A percentile compares a stretch with the other conserved stretches of the same genome.
These are phyloP conservation scores for Bimastos eiseni DNA, from an alignment of 2,888 invertebrate genomes.

Conservation along the genomic window DNA sequence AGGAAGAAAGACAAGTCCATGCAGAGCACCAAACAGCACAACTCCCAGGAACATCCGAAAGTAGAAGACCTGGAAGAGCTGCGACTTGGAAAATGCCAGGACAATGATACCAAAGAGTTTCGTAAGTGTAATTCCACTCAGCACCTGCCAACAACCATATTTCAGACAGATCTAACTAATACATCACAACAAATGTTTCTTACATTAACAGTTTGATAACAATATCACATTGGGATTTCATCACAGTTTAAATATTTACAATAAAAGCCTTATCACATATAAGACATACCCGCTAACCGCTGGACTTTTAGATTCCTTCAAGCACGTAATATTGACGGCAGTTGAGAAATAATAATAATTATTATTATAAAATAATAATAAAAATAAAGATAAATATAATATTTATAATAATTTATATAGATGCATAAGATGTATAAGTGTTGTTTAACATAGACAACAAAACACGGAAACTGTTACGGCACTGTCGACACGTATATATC, in stretches of 20 bases:
- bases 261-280: neutral
- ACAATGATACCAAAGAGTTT: conserved; percentile 97
- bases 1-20: conserved; percentile 94
- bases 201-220: neutral
- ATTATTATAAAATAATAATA: no score
- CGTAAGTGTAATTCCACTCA: conserved; percentile 95
- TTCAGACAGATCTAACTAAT: neutral
- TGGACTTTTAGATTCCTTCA: no score
- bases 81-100: conserved; percentile 93
- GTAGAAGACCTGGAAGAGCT: conserved; percentile 91
- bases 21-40: conserved; percentile 92
- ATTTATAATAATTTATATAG: no score
- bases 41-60: conserved; percentile 98
- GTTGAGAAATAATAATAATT: no score
- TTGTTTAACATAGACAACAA: no score
- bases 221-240: neutral
- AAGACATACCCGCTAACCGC: no score
- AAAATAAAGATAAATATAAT: no score
- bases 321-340: no score
- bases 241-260: neutral
- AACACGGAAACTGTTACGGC: no score
- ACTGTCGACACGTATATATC: no score
- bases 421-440: no score
- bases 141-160: conserved; percentile 70
- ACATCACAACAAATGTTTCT: neutral